Conservation (phyloP, 1,140 invertebrate species). For the Aleiodes sp. region DNA sequence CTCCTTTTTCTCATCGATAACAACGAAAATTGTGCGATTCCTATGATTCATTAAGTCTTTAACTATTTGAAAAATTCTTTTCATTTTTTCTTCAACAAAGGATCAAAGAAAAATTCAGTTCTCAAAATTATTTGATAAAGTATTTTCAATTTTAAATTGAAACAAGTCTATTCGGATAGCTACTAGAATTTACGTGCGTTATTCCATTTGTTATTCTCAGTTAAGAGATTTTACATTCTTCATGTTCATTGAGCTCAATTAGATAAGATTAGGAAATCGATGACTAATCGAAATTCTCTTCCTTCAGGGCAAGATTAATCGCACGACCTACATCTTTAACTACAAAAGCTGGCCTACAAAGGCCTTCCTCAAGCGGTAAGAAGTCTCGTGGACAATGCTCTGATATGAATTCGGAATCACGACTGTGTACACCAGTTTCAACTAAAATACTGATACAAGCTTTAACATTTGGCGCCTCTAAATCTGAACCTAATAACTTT, state of each 20-base stretch:
- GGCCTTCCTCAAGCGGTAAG: constrained; percentile 52
- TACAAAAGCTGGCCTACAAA: constrained; percentile 56
- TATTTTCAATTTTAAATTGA: too few species aligned
- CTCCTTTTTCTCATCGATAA: too few species aligned
- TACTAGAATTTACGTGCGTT: not conserved
- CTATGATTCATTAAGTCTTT: too few species aligned
- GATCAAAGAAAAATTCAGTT: too few species aligned
- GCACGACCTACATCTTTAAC: constrained; percentile 54
- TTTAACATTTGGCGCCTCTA: constrained; percentile 47
- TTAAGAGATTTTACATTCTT: not conserved
- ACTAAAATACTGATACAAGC: constrained; percentile 64
- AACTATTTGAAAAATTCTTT: too few species aligned
- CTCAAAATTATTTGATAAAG: too few species aligned
- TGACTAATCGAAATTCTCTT: constrained; percentile 49
- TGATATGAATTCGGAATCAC: constrained; percentile 45
- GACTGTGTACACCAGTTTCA: constrained; percentile 53
- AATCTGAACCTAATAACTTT: constrained; percentile 44
- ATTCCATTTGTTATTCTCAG: not conserved
- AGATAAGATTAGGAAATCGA: constrained; percentile 27
- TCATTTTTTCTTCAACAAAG: too few species aligned
- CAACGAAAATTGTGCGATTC: too few species aligned
- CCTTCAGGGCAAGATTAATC: constrained; percentile 57
- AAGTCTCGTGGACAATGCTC: constrained; percentile 60
- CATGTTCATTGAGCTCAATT: constrained; percentile 12
- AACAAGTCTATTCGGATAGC: not conserved